Evolutionary conservation across 2,797 vertebrate species (phyloP).

Genomic region (Telmatherina bonti): DNA sequence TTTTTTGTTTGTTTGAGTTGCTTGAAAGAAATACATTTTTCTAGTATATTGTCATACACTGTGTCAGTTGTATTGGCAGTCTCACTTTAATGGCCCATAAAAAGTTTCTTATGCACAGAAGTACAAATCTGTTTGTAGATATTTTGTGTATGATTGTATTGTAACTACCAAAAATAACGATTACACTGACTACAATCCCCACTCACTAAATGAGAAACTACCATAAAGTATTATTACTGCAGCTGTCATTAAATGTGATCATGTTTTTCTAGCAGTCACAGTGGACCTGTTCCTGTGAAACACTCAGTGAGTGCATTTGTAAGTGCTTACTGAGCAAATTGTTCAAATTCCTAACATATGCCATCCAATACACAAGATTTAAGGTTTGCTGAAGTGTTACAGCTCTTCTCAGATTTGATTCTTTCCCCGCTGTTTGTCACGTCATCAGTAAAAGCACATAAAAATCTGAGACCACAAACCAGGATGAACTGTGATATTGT

Average conservation of each 20-base stretch:
- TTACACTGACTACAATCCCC: too few relatives aligned
- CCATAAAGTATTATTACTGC: background rate
- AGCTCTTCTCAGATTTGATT: too few relatives aligned
- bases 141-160: background rate
- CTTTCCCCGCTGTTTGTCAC: too few relatives aligned
- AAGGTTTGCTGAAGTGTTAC: too few relatives aligned
- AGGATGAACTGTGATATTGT: too few relatives aligned
- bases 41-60: background rate
- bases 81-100: background rate
- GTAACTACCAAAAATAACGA: background rate
- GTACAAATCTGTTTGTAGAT: background rate
- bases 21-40: background rate
- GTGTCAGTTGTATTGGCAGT: background rate
- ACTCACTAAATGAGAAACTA: background rate
- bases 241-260: background rate
- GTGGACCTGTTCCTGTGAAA: background rate
- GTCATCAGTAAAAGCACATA: background rate
- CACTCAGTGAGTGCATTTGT: background rate
- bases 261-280: background rate
- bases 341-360: background rate
- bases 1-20: too few relatives aligned
- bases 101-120: background rate
- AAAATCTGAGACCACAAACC: too few relatives aligned
- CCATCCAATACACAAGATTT: background rate
- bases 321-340: background rate